Conservation (phyloP, 2,113 vertebrate genomes). For the Microtus montanus region DNA sequence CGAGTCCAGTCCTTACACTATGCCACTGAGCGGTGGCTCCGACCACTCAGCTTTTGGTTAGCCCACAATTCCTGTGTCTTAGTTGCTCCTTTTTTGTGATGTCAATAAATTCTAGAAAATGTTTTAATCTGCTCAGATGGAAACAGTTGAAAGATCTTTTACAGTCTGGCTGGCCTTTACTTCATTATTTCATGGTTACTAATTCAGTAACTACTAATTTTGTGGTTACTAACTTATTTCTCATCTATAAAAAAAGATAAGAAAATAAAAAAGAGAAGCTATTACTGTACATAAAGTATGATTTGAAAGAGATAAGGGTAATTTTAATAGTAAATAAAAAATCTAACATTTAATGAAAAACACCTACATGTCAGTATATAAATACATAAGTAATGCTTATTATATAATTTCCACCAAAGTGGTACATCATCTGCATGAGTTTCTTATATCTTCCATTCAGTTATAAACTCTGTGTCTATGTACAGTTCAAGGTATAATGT, state of each 20-base stretch:
- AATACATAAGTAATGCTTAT: constrained; percentile 5
- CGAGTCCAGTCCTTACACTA: background rate
- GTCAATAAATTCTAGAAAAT: constrained; percentile 49
- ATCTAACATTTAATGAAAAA: constrained; percentile 19
- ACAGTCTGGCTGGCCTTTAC: background rate
- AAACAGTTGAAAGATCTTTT: constrained; percentile 13
- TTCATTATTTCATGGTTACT: constrained; percentile 31
- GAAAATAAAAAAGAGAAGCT: background rate
- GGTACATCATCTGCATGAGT: background rate
- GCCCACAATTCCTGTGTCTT: background rate
- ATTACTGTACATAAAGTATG: background rate
- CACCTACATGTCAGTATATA: background rate
- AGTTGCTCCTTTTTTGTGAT: constrained; percentile 1
- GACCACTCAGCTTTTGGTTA: background rate
- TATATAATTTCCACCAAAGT: background rate
- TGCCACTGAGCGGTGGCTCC: background rate
- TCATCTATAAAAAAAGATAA: background rate
- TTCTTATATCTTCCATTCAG: constrained; percentile 23
- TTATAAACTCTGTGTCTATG: background rate
- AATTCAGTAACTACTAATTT: background rate
- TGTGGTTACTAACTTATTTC: constrained; percentile 17
- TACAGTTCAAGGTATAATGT: background rate
- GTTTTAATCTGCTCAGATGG: constrained; percentile 22
- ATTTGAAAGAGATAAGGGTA: background rate
- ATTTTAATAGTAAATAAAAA: background rate